Conservation (phyloP, 2,797 vertebrate species). For the Glossophaga mutica region DNA sequence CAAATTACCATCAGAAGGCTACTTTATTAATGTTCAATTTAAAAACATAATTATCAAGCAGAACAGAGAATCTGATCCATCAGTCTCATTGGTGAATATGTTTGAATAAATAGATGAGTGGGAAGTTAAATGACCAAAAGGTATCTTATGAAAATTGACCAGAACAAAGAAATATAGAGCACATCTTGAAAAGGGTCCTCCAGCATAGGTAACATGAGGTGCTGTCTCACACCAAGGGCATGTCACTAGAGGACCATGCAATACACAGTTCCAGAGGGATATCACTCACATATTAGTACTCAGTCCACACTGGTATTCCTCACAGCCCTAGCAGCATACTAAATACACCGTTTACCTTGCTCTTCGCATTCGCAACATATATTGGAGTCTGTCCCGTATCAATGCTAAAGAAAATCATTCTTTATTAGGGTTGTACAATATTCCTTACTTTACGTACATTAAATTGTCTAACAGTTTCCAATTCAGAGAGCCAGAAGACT, state of each 20-base stretch:
- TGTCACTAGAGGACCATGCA: not conserved
- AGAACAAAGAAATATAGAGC: not conserved
- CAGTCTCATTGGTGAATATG: not conserved
- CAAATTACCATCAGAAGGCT: conserved; percentile 38
- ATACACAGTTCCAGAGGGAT: not conserved
- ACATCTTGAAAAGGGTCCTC: not conserved
- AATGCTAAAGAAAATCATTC: not conserved
- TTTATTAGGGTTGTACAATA: not conserved
- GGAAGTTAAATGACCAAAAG: conserved; percentile 20
- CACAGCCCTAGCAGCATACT: not conserved
- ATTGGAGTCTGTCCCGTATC: not conserved
- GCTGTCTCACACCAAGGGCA: not conserved
- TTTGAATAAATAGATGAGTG: conserved; percentile 34
- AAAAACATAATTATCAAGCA: conserved; percentile 35
- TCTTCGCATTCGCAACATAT: not conserved
- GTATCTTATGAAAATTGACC: not conserved
- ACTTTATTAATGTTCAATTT: conserved; percentile 46
- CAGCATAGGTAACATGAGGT: not conserved
- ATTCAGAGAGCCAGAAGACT: not conserved
- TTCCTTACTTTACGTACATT: not conserved
- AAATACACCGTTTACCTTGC: not conserved
- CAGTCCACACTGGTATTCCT: not conserved
- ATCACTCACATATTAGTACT: not conserved
- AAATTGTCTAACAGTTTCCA: not conserved
- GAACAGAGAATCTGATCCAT: conserved; percentile 23